Evolutionary conservation across 2,888 invertebrate genomes (phyloP), one percentile per base, ranked within the genome.

Genomic region (Aphrophora alni): DNA sequence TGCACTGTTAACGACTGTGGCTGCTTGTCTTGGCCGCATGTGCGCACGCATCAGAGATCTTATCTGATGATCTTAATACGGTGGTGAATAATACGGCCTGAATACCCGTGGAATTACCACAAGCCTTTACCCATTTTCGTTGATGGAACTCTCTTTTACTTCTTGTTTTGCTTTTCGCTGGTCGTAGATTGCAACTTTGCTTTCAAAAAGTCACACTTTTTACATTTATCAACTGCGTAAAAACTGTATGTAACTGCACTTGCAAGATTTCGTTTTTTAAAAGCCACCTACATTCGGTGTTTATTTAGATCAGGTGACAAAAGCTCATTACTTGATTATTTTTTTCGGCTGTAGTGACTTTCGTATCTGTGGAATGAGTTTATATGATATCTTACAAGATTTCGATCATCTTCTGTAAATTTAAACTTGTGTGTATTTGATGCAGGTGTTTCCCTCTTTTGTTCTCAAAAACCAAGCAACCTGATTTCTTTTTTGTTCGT

Each of bases 71-170:
- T n/a, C n/a, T n/a, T n/a, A n/a, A n/a, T n/a, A n/a, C n/a, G n/a
- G n/a, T n/a, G n/a, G n/a, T n/a, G n/a, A n/a, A n/a, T n/a, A n/a
- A n/a, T n/a, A n/a, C n/a, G n/a, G n/a, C n/a, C n/a, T n/a, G n/a
- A n/a, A n/a, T n/a, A n/a, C n/a, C n/a, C n/a, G n/a, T n/a, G n/a
- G n/a, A n/a, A n/a, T n/a, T n/a, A n/a, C n/a, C n/a, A n/a, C 77
- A 68, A 38, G 80, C 80, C 75, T 81, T 82, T 75, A 79, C 82
- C 28, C 68, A 78, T 78, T 82, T 82, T 69, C 78, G 77, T 70
- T 83, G 82, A n/a, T 82, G 82, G 14, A 80, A 38, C 51, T 83
- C 82, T 70, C 74, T 59, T 59, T 71, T 28, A 38, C 38, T 38
- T 8, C 33, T 8, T 69, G 77, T 68, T 59, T 70, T 28, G 17